A percentile compares a stretch with the other conserved stretches of the same genome.
Evolutionary conservation across 2,113 vertebrate species (phyloP).

Genomic region (Siniperca chuatsi): DNA sequence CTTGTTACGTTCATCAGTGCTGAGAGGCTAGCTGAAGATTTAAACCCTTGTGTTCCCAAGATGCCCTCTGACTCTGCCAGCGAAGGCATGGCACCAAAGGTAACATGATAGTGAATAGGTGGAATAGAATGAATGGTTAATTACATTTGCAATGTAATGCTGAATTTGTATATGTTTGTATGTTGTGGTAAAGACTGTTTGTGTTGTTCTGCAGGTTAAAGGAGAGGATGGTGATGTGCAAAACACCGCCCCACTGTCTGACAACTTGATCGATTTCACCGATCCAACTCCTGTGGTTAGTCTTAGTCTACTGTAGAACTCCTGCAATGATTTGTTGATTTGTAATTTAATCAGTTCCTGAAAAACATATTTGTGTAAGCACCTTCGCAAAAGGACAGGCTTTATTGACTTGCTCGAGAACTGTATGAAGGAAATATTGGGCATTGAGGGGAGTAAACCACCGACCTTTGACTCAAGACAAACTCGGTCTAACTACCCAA

Average conservation of each 20-base stretch:
- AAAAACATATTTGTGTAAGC: neutral
- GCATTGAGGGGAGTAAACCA: neutral
- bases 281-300: slow-evolving; percentile 88
- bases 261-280: slow-evolving; percentile 96
- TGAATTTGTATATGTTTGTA: neutral
- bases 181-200: neutral
- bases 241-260: slow-evolving; percentile 77
- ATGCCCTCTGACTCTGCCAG: slow-evolving; percentile 61
- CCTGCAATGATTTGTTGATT: neutral
- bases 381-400: neutral
- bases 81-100: slow-evolving; percentile 68
- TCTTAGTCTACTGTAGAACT: neutral
- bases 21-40: slow-evolving; percentile 75
- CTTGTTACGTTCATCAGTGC: slow-evolving; percentile 61
- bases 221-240: slow-evolving; percentile 87
- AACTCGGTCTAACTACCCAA: too few species aligned
- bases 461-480: neutral
- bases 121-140: too few species aligned
- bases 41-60: slow-evolving; percentile 39
- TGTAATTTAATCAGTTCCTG: neutral
- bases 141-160: too few species aligned
- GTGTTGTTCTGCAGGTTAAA: slow-evolving; percentile 81
- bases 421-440: neutral
- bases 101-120: slow-evolving; percentile 18
- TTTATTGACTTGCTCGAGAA: neutral